These are phyloP conservation scores for Parazoanthus atlanticus DNA, from an alignment of 92 coral and sea anemone genomes.

Conservation along the genomic window DNA sequence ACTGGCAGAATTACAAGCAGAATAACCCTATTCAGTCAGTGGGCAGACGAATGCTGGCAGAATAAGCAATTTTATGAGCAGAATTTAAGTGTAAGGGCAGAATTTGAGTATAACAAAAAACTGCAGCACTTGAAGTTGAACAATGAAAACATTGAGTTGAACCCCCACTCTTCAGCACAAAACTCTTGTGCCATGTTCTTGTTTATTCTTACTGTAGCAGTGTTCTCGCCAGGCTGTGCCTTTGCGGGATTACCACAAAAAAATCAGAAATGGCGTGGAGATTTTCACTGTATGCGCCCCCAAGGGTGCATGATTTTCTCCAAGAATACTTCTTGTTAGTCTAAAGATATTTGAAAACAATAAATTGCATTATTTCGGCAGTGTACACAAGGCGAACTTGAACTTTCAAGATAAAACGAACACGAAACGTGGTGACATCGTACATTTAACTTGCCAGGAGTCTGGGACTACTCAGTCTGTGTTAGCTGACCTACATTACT, in stretches of 20 bases:
- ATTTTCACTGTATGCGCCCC: background rate
- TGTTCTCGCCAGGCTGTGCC: slow-evolving; percentile 9
- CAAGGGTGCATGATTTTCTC: slow-evolving; percentile 7
- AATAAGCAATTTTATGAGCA: too few relatives aligned
- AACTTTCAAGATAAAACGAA: background rate
- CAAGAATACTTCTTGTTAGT: background rate
- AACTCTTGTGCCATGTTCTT: too few relatives aligned
- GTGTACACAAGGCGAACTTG: background rate
- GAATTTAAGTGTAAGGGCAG: too few relatives aligned
- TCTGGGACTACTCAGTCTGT: background rate
- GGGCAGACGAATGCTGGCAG: too few relatives aligned
- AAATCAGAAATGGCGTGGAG: too few relatives aligned
- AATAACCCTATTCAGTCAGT: too few relatives aligned
- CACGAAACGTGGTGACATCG: slow-evolving; percentile 5
- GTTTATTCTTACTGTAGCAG: too few relatives aligned
- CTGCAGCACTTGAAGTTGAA: too few relatives aligned
- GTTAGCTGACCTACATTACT: slow-evolving; percentile 18
- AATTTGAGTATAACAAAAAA: too few relatives aligned
- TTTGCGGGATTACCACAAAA: background rate
- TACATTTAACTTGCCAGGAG: slow-evolving; percentile 4
- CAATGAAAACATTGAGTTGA: too few relatives aligned
- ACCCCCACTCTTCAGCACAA: too few relatives aligned
- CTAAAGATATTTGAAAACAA: background rate
- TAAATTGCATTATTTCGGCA: background rate
- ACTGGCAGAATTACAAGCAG: too few relatives aligned